These are phyloP conservation scores for Columbina picui DNA, from an alignment of 2,113 vertebrate genomes.

Conservation along the genomic window DNA sequence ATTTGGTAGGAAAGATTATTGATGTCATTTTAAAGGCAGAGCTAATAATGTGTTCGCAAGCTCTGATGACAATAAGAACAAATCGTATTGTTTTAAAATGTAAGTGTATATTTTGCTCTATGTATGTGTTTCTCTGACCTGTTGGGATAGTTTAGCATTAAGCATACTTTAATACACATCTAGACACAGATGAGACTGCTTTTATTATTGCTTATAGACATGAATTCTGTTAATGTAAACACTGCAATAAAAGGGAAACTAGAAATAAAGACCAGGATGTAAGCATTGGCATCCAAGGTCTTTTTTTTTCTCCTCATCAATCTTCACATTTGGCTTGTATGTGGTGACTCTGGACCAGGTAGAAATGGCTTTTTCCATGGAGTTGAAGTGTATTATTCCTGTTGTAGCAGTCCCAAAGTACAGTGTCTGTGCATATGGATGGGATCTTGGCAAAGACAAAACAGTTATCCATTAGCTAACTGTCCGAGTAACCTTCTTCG, in stretches of 20 bases:
- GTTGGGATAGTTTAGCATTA: neutral
- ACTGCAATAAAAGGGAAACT: neutral
- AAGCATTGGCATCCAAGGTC: neutral
- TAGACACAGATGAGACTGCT: conserved; percentile 10
- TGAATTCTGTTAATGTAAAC: conserved; percentile 3
- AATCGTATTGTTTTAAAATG: conserved; percentile 8
- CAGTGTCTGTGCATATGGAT: neutral
- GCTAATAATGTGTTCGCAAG: neutral
- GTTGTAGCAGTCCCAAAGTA: neutral
- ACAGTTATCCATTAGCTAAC: neutral
- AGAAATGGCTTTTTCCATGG: neutral
- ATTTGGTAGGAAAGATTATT: neutral
- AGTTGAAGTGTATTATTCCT: neutral
- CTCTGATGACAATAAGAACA: neutral
- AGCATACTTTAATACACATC: neutral
- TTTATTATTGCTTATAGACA: neutral
- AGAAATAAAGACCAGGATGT: neutral
- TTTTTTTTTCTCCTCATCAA: neutral
- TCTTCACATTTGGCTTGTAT: neutral
- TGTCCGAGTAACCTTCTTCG: neutral
- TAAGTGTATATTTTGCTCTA: neutral
- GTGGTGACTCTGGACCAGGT: neutral
- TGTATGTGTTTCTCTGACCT: neutral
- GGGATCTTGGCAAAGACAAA: neutral
- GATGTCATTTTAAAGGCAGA: neutral